Percentiles rank a stretch among this genome's conserved stretches.
phyloP scores from a whole-genome alignment of 37 sponge, comb jelly and placozoan genomes.

The Eunapius fragilis region DNA sequence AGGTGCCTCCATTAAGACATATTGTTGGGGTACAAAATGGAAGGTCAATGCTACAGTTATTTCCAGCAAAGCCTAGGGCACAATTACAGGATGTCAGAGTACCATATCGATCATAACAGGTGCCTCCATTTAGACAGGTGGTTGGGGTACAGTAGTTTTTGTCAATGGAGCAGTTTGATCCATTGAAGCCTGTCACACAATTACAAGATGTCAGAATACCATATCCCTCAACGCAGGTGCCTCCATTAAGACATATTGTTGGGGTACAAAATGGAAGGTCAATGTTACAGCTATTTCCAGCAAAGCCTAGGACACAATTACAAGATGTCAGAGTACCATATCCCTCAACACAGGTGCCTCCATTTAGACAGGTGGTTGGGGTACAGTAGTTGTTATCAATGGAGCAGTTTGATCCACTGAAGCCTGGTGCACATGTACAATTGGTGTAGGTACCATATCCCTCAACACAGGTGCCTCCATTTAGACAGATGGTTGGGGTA shows the following conservation, averaged over 20 bases:
- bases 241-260: slow-evolving; percentile 49
- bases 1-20: too few species aligned
- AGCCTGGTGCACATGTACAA: slow-evolving; percentile 33
- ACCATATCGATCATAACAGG: too few species aligned
- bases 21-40: too few species aligned
- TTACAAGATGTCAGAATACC: slow-evolving; percentile 6
- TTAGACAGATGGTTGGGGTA: slow-evolving; percentile 12
- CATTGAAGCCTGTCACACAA: neutral
- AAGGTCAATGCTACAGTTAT: too few species aligned
- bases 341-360: slow-evolving; percentile 54
- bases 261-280: slow-evolving; percentile 7
- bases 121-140: too few species aligned
- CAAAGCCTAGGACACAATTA: slow-evolving; percentile 33
- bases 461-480: slow-evolving; percentile 34
- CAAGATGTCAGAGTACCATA: slow-evolving; percentile 30
- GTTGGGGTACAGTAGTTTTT: too few species aligned
- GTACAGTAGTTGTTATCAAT: slow-evolving; percentile 25
- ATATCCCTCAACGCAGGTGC: slow-evolving; percentile 54
- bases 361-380: slow-evolving; percentile 47
- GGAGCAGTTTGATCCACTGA: slow-evolving; percentile 47
- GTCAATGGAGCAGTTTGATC: neutral
- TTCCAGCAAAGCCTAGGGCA: too few species aligned
- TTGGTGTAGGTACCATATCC: slow-evolving; percentile 2
- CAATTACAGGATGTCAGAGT: too few species aligned
- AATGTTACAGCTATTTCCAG: slow-evolving; percentile 45